Evolutionary conservation across 2,888 invertebrate species (phyloP).

Genomic region (Leptopilina myrica): DNA sequence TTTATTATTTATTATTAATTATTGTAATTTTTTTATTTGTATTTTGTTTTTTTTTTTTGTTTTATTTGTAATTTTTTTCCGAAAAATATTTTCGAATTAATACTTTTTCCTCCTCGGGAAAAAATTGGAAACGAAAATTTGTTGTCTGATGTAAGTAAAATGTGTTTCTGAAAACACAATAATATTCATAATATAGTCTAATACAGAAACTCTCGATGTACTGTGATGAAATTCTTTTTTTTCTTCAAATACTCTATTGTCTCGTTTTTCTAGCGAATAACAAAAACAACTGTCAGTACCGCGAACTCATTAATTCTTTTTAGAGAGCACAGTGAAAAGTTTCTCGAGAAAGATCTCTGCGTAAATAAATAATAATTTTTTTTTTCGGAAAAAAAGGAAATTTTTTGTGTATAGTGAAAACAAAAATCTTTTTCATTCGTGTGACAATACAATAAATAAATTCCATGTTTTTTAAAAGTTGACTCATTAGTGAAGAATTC

Average conservation of each 20-base stretch:
- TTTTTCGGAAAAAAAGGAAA: neutral
- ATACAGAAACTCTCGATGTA: too few species aligned
- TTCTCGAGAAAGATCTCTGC: conserved; percentile 20
- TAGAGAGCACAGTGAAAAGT: conserved; percentile 34
- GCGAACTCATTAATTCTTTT: conserved; percentile 39
- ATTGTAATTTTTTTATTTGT: too few species aligned
- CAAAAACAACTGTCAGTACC: conserved; percentile 29
- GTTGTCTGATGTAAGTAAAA: too few species aligned
- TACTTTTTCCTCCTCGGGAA: too few species aligned
- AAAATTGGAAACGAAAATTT: too few species aligned
- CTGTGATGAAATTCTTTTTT: neutral
- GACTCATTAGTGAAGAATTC: neutral
- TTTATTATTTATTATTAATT: too few species aligned
- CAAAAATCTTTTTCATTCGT: neutral
- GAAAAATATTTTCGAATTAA: too few species aligned
- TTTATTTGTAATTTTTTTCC: too few species aligned
- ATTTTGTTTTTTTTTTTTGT: too few species aligned
- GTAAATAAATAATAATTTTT: conserved; percentile 16
- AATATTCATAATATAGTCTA: too few species aligned
- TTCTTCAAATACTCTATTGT: conserved; percentile 6
- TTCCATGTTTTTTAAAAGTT: neutral
- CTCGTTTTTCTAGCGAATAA: conserved; percentile 11
- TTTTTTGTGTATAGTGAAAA: neutral
- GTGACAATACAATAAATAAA: neutral
- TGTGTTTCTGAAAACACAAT: too few species aligned